Percentiles rank a stretch among this genome's conserved stretches.
Conservation (phyloP, 2,113 vertebrate genomes). For the Phycodurus eques region DNA sequence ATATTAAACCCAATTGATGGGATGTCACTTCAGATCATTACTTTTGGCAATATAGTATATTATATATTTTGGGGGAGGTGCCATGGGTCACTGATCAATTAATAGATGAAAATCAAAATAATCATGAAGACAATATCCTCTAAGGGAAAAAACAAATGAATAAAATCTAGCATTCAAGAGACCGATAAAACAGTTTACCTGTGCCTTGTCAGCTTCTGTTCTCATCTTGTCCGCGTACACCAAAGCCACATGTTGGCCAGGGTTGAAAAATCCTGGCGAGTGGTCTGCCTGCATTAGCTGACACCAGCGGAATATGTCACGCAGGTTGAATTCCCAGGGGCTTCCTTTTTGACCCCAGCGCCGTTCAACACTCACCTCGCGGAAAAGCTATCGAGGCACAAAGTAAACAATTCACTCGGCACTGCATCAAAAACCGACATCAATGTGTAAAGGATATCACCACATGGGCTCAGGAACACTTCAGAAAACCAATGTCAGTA, state of each 20-base stretch:
- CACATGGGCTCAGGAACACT: too few species aligned
- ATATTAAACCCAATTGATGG: too few species aligned
- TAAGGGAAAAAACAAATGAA: too few species aligned
- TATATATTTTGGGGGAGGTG: too few species aligned
- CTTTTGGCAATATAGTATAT: too few species aligned
- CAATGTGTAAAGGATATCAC: too few species aligned
- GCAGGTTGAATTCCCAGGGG: conserved; percentile 97
- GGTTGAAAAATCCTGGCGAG: conserved; percentile 85
- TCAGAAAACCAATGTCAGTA: too few species aligned
- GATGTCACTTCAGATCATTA: too few species aligned
- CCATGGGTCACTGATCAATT: too few species aligned
- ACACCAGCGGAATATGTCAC: conserved; percentile 97
- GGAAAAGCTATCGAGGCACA: conserved; percentile 75
- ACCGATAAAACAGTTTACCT: conserved; percentile 62
- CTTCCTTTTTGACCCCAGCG: conserved; percentile 93
- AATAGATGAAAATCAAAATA: too few species aligned
- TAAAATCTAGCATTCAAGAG: not conserved
- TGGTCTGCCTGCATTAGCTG: conserved; percentile 95
- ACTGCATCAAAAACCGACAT: too few species aligned
- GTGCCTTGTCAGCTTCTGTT: conserved; percentile 82
- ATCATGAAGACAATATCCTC: too few species aligned
- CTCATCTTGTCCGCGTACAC: conserved; percentile 94
- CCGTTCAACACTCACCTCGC: conserved; percentile 83
- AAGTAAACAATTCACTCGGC: not conserved
- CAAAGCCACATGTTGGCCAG: conserved; percentile 88